Conservation (phyloP, 1,140 invertebrate genomes). For the Neuroterus valhalla region DNA sequence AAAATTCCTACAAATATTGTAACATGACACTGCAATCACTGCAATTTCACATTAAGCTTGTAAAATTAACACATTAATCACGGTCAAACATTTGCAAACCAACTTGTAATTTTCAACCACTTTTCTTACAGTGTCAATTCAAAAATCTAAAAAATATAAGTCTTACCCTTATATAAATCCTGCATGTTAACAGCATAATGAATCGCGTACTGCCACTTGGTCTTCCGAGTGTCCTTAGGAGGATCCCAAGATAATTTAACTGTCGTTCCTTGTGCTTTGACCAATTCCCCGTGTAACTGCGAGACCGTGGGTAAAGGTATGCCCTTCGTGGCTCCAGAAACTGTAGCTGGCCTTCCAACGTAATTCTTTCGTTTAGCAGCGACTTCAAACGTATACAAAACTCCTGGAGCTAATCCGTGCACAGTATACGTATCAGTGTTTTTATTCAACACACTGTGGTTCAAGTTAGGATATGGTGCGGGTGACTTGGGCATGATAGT, state of each 20-base stretch:
- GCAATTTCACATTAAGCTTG: too few species aligned
- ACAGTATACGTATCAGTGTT: constrained; percentile 73
- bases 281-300: constrained; percentile 73
- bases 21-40: too few species aligned
- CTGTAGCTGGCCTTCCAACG: constrained; percentile 75
- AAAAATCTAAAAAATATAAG: constrained; percentile 17
- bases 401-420: constrained; percentile 77
- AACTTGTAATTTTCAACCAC: too few species aligned
- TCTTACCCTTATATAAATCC: constrained; percentile 73
- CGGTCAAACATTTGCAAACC: too few species aligned
- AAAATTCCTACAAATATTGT: too few species aligned
- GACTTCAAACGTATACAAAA: constrained; percentile 78
- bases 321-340: constrained; percentile 77
- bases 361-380: constrained; percentile 78
- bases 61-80: too few species aligned
- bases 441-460: constrained; percentile 61
- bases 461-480: constrained; percentile 74
- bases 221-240: constrained; percentile 75
- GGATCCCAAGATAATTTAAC: constrained; percentile 81
- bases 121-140: too few species aligned
- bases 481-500: constrained; percentile 74
- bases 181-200: constrained; percentile 77
- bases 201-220: constrained; percentile 80
- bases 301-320: constrained; percentile 73
- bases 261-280: constrained; percentile 78